Base-by-base conservation (phyloP, 2,888 invertebrate genomes). In the Catotricha subobsoleta region DNA sequence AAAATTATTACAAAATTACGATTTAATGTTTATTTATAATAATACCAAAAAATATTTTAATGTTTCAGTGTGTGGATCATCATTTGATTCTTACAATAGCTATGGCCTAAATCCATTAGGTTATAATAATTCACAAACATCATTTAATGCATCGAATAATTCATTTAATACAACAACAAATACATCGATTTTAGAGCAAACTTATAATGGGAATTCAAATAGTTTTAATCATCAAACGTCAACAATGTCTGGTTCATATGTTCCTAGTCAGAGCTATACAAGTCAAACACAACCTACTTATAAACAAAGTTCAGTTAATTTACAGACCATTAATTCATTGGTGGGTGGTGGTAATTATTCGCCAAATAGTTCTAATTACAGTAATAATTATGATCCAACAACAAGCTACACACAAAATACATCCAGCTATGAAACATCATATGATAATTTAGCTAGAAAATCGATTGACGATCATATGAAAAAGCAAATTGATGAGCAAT, bases 61-160 rank as follows among this genome's bases (percentile, higher is more conserved):
- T 37, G 37, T 39, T 45, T n/a, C 12, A 49, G 49, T 47, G 42
- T 47, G 46, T 43, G 49, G 48, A 43, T 48, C 47, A 45, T 46
- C 46, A 39, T 50, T 48, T 46, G 48, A 51, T 48, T 49, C 49
- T 33, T 48, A 49, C 43, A 49, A 48, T 46, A 47, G 48, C 40
- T 49, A 41, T 44, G 47, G 43, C 2, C 34, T 49, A 29, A 46
- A 47, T 42, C 46, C 47, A 15, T 37, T 48, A 9, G 44, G 45
- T 18, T 48, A 45, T 43, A n/a, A n/a, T n/a, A 49, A 47, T 42
- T 46, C 48, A 12, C 48, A 48, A 30, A 44, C 46, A 19, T 49
- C 48, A n/a, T 48, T 45, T 40, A 49, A 49, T 42, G 45, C 46
- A 33, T 47, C 50, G 5, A 49, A 48, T 42, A 46, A 46, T 23